Conservation (phyloP, 2,888 invertebrate species). For the Clostera curtula region DNA sequence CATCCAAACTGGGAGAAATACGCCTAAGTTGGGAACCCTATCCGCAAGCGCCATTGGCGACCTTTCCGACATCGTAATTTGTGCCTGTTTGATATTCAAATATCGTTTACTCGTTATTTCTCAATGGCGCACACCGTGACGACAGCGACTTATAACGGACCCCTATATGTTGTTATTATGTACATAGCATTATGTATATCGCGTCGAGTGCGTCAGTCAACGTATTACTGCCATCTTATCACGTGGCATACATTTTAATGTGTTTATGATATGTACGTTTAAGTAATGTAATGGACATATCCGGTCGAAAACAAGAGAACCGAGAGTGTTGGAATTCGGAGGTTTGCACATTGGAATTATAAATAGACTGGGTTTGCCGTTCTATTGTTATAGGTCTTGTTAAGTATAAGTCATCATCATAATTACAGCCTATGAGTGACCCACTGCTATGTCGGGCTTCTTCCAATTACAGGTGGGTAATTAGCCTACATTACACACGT, state of each 20-base stretch:
- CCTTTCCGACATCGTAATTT: constrained; percentile 56
- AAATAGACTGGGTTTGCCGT: no score
- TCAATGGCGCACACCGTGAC: constrained; percentile 57
- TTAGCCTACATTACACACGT: no score
- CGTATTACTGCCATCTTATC: constrained; percentile 25
- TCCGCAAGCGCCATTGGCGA: constrained; percentile 44
- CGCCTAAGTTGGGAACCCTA: no score
- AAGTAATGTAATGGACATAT: constrained; percentile 20
- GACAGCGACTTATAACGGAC: constrained; percentile 55
- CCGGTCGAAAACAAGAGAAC: constrained; percentile 21
- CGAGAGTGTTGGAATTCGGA: no score
- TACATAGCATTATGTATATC: constrained; percentile 42
- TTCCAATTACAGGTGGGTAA: no score
- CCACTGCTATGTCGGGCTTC: no score
- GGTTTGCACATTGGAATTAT: no score
- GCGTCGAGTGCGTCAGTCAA: constrained; percentile 38
- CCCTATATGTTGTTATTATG: constrained; percentile 45
- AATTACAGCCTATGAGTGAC: no score
- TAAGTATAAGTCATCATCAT: no score
- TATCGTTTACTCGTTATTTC: constrained; percentile 54
- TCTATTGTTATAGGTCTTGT: no score
- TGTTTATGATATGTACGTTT: constrained; percentile 24
- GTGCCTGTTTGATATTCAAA: constrained; percentile 57
- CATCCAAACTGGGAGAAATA: no score
- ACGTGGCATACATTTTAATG: constrained; percentile 30